phyloP scores from a whole-genome alignment of 2,113 vertebrate genomes.

The Tautogolabrus adspersus region DNA sequence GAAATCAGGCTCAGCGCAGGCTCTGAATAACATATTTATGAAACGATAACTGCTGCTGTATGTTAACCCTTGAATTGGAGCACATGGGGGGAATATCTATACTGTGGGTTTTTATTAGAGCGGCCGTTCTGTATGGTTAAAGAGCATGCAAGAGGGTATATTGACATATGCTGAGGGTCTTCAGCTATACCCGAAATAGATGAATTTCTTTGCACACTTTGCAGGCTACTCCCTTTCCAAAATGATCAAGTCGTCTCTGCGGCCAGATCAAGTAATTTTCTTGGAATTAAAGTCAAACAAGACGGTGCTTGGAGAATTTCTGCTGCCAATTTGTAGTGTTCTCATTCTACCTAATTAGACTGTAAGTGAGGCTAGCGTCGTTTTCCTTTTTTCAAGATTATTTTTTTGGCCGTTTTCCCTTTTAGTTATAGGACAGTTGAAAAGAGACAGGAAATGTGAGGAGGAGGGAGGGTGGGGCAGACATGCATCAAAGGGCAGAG shows the following conservation, averaged over 20 bases:
- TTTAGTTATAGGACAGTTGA: no score
- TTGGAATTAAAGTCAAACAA: not conserved
- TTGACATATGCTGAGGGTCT: not conserved
- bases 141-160: not conserved
- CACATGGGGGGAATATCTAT: slow-evolving; percentile 2
- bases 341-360: no score
- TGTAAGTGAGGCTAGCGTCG: not conserved
- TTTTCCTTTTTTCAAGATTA: not conserved
- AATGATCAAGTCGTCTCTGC: not conserved
- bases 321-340: not conserved
- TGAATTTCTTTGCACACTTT: no score
- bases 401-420: not conserved
- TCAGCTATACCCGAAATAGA: not conserved
- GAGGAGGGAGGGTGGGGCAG: no score
- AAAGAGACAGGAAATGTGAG: no score
- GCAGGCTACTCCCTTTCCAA: no score
- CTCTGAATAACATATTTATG: slow-evolving; percentile 29
- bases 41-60: slow-evolving; percentile 32
- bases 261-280: not conserved
- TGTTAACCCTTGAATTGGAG: slow-evolving; percentile 20
- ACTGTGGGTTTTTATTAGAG: not conserved
- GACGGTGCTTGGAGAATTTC: not conserved
- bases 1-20: slow-evolving; percentile 28
- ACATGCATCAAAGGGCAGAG: no score
- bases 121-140: not conserved